Evolutionary conservation across 2,113 vertebrate genomes (phyloP).

Genomic region (Sander vitreus): DNA sequence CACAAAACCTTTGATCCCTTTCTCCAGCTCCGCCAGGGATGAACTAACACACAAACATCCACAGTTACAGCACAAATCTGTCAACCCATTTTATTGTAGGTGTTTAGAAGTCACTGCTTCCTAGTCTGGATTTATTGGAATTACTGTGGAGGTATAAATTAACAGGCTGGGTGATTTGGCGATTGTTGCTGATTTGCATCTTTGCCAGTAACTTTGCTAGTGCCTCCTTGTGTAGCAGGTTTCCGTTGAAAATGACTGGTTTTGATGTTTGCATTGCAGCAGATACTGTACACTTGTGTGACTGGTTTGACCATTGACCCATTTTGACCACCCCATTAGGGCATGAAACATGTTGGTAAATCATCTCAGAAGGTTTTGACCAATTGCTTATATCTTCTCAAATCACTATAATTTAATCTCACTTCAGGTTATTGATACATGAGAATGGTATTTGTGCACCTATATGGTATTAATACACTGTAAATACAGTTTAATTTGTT

Average conservation of each 20-base stretch:
- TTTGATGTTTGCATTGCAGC: neutral
- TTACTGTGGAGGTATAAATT: neutral
- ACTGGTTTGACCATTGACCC: neutral
- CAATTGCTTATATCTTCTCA: neutral
- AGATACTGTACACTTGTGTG: neutral
- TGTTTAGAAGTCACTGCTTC: neutral
- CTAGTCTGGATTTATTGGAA: neutral
- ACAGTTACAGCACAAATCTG: neutral
- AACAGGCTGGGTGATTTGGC: neutral
- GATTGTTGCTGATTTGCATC: neutral
- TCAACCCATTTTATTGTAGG: neutral
- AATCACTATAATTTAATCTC: neutral
- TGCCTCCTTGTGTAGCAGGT: neutral
- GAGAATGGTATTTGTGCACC: neutral
- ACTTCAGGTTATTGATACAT: neutral
- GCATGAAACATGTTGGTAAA: neutral
- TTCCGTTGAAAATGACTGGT: neutral
- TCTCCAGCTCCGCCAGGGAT: slow-evolving; percentile 89
- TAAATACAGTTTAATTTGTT: neutral
- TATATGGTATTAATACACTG: neutral
- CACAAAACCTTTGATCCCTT: slow-evolving; percentile 90
- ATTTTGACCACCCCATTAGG: neutral
- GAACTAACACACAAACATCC: slow-evolving; percentile 74
- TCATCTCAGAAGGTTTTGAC: neutral
- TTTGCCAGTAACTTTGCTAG: neutral